These are phyloP conservation scores for Poeciliopsis presidionis DNA, from an alignment of 2,797 vertebrate genomes.

Conservation along the genomic window DNA sequence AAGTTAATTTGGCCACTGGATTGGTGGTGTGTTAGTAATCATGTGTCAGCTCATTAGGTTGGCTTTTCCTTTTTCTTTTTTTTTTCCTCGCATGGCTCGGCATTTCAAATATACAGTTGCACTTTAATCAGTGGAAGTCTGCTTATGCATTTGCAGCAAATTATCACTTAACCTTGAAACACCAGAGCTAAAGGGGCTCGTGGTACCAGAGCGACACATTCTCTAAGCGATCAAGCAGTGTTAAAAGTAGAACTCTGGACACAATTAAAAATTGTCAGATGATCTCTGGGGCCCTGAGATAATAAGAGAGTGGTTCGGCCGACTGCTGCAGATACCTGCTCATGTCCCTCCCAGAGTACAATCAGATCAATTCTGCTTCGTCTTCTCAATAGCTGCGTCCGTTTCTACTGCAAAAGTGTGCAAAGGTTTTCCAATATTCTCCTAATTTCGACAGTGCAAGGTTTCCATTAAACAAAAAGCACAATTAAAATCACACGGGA, in stretches of 20 bases:
- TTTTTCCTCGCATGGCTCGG: constrained; percentile 57
- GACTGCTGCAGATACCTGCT: constrained; percentile 49
- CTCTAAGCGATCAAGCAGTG: constrained; percentile 32
- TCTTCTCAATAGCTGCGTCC: background rate
- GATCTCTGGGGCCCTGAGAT: constrained; percentile 62
- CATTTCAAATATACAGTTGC: constrained; percentile 48
- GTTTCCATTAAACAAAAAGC: too few relatives aligned
- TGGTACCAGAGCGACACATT: constrained; percentile 28
- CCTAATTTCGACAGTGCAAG: too few relatives aligned
- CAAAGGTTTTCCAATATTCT: too few relatives aligned
- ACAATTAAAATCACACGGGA: too few relatives aligned
- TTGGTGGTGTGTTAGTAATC: constrained; percentile 56
- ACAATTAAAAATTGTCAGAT: constrained; percentile 68
- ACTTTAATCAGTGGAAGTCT: constrained; percentile 62
- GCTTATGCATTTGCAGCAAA: constrained; percentile 50
- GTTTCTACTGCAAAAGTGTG: too few relatives aligned
- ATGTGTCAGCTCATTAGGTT: constrained; percentile 56
- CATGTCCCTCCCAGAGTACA: constrained; percentile 47
- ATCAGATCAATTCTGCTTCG: constrained; percentile 42
- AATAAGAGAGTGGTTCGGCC: constrained; percentile 70
- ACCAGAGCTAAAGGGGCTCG: constrained; percentile 17
- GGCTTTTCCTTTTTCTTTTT: constrained; percentile 1
- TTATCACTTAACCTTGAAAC: constrained; percentile 53
- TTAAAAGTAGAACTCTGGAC: constrained; percentile 63
- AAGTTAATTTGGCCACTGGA: constrained; percentile 49